phyloP scores from a whole-genome alignment of 2,113 vertebrate species.

The Catagonus wagneri region DNA sequence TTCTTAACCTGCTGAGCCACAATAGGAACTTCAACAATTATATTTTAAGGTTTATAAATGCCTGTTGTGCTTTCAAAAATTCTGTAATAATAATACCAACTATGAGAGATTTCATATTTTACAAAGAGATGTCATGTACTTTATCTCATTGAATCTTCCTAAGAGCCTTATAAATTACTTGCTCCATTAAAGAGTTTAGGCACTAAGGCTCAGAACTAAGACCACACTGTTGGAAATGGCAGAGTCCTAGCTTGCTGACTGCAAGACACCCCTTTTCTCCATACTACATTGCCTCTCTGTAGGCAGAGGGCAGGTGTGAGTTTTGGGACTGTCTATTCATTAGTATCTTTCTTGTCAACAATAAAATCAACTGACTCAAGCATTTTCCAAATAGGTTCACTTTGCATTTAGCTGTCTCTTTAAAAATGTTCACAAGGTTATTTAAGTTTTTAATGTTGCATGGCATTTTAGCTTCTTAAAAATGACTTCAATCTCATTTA shows the following conservation, averaged over 20 bases:
- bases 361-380: conserved; percentile 51
- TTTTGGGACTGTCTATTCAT: not conserved
- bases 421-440: conserved; percentile 68
- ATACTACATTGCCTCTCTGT: not conserved
- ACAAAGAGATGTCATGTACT: not conserved
- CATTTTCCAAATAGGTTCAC: conserved; percentile 48
- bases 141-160: not conserved
- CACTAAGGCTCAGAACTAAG: conserved; percentile 22
- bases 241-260: not conserved
- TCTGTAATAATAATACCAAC: not conserved
- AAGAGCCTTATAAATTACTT: not conserved
- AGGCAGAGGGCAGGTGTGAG: not conserved
- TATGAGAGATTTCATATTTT: not conserved
- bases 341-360: conserved; percentile 33
- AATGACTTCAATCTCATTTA: conserved; percentile 66
- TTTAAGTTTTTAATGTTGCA: conserved; percentile 76
- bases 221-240: not conserved
- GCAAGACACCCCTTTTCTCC: not conserved
- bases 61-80: not conserved
- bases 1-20: no score
- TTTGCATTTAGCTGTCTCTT: conserved; percentile 52
- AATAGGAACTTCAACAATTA: not conserved
- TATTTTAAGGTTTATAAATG: conserved; percentile 12
- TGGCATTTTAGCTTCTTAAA: conserved; percentile 61
- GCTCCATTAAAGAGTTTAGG: conserved; percentile 16